A percentile compares a stretch with the other conserved stretches of the same genome.
These are phyloP conservation scores for Momotus momota DNA, from an alignment of 2,797 vertebrate genomes.

Conservation along the genomic window DNA sequence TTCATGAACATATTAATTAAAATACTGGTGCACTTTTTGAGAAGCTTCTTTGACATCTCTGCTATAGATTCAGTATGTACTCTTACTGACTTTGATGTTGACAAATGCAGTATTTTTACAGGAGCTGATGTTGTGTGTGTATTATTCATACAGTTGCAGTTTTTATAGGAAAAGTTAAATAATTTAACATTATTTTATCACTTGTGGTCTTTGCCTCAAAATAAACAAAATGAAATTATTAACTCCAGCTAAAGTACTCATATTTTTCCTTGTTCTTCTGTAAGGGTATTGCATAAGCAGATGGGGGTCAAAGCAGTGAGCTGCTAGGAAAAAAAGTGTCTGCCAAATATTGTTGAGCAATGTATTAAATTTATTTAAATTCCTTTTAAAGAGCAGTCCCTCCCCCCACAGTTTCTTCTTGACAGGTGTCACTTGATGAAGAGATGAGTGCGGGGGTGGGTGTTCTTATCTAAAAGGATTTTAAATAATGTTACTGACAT, in stretches of 20 bases:
- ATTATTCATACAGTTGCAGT: neutral
- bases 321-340: slow-evolving; percentile 19
- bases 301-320: neutral
- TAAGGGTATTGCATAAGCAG: slow-evolving; percentile 5
- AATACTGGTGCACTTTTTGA: neutral
- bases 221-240: neutral
- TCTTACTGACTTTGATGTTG: neutral
- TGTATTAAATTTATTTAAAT: slow-evolving; percentile 66
- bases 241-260: neutral
- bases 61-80: neutral
- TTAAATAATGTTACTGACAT: slow-evolving; percentile 69
- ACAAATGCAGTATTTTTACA: neutral
- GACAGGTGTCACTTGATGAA: slow-evolving; percentile 71
- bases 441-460: slow-evolving; percentile 63
- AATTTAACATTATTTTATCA: neutral
- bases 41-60: neutral
- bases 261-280: neutral
- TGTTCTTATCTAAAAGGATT: slow-evolving; percentile 67
- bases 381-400: slow-evolving; percentile 58
- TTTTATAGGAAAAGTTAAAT: neutral
- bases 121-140: neutral
- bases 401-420: slow-evolving; percentile 45
- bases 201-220: neutral
- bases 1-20: neutral
- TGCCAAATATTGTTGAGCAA: slow-evolving; percentile 49